These are phyloP conservation scores for Drosophila nr. perissopoda DNA, from an alignment of 2,888 invertebrate genomes.

Conservation along the genomic window DNA sequence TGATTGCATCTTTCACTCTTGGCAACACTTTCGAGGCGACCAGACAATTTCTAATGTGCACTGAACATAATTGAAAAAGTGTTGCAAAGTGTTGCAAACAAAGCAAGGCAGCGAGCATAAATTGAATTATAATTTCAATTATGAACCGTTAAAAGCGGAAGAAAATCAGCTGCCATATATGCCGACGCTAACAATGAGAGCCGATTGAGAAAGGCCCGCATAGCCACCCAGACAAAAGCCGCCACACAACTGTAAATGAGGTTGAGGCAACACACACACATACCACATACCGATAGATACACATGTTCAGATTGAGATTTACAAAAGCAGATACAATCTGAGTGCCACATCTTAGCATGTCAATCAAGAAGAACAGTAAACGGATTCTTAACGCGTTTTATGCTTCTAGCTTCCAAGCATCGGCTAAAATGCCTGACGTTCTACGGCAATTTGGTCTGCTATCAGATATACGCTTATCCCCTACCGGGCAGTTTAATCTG, in stretches of 20 bases:
- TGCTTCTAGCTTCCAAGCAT: slow-evolving; percentile 21
- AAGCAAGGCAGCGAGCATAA: slow-evolving; percentile 46
- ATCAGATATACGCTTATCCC: slow-evolving; percentile 26
- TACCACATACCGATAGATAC: slow-evolving; percentile 26
- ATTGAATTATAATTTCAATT: slow-evolving; percentile 81
- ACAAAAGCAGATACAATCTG: slow-evolving; percentile 44
- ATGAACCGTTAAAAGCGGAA: slow-evolving; percentile 79
- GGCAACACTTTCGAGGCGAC: slow-evolving; percentile 59
- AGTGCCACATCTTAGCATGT: slow-evolving; percentile 61
- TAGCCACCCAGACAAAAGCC: slow-evolving; percentile 30
- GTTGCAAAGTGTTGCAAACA: slow-evolving; percentile 67
- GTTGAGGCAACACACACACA: slow-evolving; percentile 51
- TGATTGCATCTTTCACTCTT: slow-evolving; percentile 70
- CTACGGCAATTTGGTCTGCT: slow-evolving; percentile 30
- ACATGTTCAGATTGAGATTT: slow-evolving; percentile 28
- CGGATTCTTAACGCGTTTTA: slow-evolving; percentile 50
- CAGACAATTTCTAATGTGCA: slow-evolving; percentile 69
- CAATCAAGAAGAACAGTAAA: slow-evolving; percentile 73
- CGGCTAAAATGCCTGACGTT: slow-evolving; percentile 41
- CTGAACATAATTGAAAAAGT: slow-evolving; percentile 75
- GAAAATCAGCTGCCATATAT: slow-evolving; percentile 56
- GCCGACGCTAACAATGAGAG: slow-evolving; percentile 55
- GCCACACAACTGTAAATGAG: slow-evolving; percentile 73
- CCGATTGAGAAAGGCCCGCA: slow-evolving; percentile 59
- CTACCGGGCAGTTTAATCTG: slow-evolving; percentile 32